Evolutionary conservation across 2,797 vertebrate genomes (phyloP).

Genomic region (Knipowitschia caucasica): DNA sequence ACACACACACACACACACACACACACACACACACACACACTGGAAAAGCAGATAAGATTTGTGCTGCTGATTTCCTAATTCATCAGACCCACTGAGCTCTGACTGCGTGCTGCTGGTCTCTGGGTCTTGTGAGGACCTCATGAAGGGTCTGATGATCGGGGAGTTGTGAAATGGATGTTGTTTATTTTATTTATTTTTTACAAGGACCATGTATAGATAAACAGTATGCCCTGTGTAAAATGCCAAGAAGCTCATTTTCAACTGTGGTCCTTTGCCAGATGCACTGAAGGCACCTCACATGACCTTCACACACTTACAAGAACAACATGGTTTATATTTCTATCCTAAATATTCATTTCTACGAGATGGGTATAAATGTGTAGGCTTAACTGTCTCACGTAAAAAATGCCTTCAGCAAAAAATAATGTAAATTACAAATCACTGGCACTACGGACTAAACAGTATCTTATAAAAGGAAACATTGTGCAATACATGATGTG

Average conservation of each 20-base stretch:
- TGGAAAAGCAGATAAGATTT: constrained; percentile 36
- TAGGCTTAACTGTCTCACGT: not conserved
- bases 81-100: constrained; percentile 35
- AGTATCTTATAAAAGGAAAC: no score
- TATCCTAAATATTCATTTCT: not conserved
- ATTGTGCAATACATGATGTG: no score
- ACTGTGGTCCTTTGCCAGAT: no score
- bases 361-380: not conserved
- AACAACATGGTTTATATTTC: not conserved
- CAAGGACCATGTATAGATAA: no score
- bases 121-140: constrained; percentile 6
- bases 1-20: constrained; percentile 16
- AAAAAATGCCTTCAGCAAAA: not conserved
- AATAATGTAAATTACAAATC: no score
- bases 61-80: constrained; percentile 39
- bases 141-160: not conserved
- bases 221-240: no score
- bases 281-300: no score
- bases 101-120: constrained; percentile 2
- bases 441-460: no score
- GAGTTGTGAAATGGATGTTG: not conserved
- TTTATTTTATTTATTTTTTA: no score
- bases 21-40: constrained; percentile 10
- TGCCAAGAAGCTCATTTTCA: no score
- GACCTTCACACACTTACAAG: no score